Conservation (phyloP, 2,888 invertebrate genomes). For the Panzeria rudis region DNA sequence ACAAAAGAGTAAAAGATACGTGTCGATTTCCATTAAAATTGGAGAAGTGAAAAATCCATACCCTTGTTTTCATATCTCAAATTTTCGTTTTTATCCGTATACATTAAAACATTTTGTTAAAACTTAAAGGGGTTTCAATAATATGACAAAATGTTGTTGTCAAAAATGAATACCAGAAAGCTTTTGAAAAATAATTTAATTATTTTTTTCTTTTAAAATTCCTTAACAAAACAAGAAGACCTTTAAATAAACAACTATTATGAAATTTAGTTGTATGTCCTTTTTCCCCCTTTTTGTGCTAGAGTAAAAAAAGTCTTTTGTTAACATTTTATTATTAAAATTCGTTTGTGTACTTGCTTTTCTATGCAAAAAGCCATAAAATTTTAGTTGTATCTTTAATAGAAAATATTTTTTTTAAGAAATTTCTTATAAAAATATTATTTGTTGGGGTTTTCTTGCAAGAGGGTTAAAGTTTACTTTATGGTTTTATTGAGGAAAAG, state of each 20-base stretch:
- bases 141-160: too few relatives aligned
- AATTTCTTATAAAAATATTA: neutral
- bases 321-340: neutral
- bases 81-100: too few relatives aligned
- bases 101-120: too few relatives aligned
- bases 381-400: neutral
- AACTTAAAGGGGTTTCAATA: too few relatives aligned
- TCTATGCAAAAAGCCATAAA: slow-evolving; percentile 9
- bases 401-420: neutral
- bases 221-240: neutral
- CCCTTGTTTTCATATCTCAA: too few relatives aligned
- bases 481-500: neutral
- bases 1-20: too few relatives aligned
- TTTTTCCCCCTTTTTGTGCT: neutral
- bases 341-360: neutral
- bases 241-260: slow-evolving; percentile 8
- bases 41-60: too few relatives aligned
- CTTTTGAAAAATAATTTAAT: too few relatives aligned
- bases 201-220: neutral
- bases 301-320: neutral
- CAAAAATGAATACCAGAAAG: too few relatives aligned
- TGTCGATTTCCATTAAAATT: too few relatives aligned
- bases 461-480: neutral
- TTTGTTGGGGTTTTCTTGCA: neutral
- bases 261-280: neutral